Evolutionary conservation across 1,140 invertebrate species (phyloP).

Genomic region (Mamestra configurata): DNA sequence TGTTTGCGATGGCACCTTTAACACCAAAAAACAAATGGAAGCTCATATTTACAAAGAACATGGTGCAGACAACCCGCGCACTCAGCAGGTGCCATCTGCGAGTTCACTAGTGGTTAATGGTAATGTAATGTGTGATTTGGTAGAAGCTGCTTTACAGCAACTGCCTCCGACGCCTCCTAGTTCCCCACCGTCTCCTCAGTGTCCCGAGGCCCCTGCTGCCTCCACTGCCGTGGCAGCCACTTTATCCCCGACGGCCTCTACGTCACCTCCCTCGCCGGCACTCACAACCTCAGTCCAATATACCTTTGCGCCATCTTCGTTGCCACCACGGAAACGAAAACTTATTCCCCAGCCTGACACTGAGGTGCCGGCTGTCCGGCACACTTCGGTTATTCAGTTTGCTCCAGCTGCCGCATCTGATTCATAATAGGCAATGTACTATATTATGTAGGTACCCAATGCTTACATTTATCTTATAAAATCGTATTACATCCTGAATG

Average conservation of each 20-base stretch:
- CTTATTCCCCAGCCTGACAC: conserved; percentile 89
- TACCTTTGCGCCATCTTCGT: conserved; percentile 89
- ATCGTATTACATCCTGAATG: conserved; percentile 11
- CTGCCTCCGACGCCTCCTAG: conserved; percentile 90
- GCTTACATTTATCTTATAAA: neutral
- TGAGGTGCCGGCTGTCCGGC: conserved; percentile 85
- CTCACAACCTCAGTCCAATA: conserved; percentile 84
- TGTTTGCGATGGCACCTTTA: conserved; percentile 96
- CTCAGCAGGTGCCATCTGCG: conserved; percentile 70
- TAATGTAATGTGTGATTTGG: conserved; percentile 91
- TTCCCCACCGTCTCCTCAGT: conserved; percentile 88
- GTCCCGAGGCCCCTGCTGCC: conserved; percentile 59
- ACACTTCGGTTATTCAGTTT: conserved; percentile 94
- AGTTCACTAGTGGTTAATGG: conserved; percentile 86
- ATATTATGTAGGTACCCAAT: neutral
- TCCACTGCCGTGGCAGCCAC: conserved; percentile 36
- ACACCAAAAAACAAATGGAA: conserved; percentile 96
- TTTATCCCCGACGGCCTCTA: conserved; percentile 61
- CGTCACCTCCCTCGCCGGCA: conserved; percentile 66
- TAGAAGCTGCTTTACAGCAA: conserved; percentile 91
- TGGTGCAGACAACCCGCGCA: conserved; percentile 90
- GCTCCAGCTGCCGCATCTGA: conserved; percentile 89
- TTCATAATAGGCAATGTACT: conserved; percentile 62
- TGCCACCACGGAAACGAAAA: conserved; percentile 94
- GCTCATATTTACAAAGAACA: conserved; percentile 95